These are phyloP conservation scores for Coregonus ussuriensis DNA, from an alignment of 2,797 vertebrate genomes.

Conservation along the genomic window DNA sequence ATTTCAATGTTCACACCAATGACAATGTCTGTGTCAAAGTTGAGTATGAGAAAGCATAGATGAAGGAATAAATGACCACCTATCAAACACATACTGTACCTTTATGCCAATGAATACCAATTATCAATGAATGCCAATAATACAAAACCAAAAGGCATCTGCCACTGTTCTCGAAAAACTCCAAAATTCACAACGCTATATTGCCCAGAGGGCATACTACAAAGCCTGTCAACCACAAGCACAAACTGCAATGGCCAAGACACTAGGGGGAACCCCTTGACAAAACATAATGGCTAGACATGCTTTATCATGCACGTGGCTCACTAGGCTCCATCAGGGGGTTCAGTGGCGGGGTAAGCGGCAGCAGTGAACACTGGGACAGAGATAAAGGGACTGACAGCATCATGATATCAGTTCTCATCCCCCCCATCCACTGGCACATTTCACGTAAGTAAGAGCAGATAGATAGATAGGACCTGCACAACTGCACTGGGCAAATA, in stretches of 20 bases:
- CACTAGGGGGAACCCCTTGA: neutral
- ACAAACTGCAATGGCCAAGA: neutral
- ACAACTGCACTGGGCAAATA: constrained; percentile 60
- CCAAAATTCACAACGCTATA: no score
- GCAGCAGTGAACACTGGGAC: neutral
- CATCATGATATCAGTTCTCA: constrained; percentile 54
- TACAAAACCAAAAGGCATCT: neutral
- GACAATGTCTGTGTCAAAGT: no score
- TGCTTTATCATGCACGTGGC: neutral
- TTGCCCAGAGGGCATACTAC: no score
- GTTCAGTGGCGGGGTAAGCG: neutral
- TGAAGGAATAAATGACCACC: no score
- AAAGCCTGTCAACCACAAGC: neutral
- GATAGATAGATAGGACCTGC: constrained; percentile 51
- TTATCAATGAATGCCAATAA: no score
- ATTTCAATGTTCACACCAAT: no score
- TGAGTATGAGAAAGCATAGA: no score
- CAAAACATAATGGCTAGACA: neutral
- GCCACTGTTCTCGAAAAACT: no score
- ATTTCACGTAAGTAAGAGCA: constrained; percentile 52
- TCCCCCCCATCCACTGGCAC: constrained; percentile 36
- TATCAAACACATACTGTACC: no score
- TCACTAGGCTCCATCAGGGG: neutral
- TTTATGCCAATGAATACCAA: no score
- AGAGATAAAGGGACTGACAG: constrained; percentile 48